A percentile compares a stretch with the other conserved stretches of the same genome.
Conservation (phyloP, 2,888 invertebrate species). For the Chymomyza procnemis region DNA sequence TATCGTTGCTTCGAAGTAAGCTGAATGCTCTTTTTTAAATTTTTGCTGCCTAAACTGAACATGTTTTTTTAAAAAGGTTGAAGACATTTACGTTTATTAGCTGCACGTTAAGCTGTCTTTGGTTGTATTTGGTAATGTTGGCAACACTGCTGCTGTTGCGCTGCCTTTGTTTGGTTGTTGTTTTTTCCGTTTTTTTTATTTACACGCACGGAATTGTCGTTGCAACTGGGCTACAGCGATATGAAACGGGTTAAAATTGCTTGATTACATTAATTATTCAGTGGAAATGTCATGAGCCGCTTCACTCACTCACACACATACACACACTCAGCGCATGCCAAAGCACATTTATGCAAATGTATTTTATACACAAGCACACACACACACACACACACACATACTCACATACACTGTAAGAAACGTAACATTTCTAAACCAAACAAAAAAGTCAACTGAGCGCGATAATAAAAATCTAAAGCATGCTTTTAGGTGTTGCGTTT, state of each 20-base stretch:
- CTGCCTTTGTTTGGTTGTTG: not conserved
- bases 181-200: not conserved
- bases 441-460: slow-evolving; percentile 37
- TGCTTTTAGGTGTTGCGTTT: slow-evolving; percentile 68
- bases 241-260: slow-evolving; percentile 54
- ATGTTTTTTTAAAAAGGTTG: no score
- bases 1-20: no score
- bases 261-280: slow-evolving; percentile 74
- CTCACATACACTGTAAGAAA: not conserved
- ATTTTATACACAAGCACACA: slow-evolving; percentile 14
- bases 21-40: no score
- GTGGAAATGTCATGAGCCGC: slow-evolving; percentile 33
- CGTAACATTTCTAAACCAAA: slow-evolving; percentile 12
- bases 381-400: slow-evolving; percentile 1
- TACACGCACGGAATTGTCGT: not conserved
- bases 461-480: slow-evolving; percentile 61
- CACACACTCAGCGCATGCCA: slow-evolving; percentile 32
- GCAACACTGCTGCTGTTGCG: not conserved
- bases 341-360: slow-evolving; percentile 46
- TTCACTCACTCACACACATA: not conserved
- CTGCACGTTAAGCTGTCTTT: not conserved
- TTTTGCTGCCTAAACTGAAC: no score
- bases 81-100: not conserved
- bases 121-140: not conserved
- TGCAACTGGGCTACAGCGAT: not conserved